phyloP scores from a whole-genome alignment of 2,797 vertebrate species.

The Propithecus deckenii region DNA sequence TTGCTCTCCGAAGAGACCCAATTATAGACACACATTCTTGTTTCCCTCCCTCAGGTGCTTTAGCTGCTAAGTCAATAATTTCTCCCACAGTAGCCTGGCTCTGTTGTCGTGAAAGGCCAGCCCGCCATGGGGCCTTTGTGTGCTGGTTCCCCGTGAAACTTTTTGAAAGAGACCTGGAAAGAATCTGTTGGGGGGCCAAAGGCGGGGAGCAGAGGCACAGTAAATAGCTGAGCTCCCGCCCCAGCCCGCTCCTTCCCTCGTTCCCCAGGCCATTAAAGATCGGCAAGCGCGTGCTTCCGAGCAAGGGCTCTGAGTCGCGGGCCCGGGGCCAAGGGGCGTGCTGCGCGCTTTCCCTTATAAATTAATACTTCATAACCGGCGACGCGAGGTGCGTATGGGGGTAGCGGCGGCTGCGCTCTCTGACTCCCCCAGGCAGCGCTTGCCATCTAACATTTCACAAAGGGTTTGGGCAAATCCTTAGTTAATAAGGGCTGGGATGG shows the following conservation, averaged over 20 bases:
- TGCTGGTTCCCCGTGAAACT: constrained; percentile 57
- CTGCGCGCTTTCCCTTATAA: background rate
- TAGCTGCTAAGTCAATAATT: constrained; percentile 74
- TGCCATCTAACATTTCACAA: background rate
- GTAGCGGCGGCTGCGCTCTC: background rate
- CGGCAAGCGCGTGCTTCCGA: constrained; percentile 33
- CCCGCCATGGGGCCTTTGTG: constrained; percentile 62
- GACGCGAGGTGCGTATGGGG: background rate
- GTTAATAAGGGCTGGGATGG: background rate
- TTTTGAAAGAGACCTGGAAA: constrained; percentile 75
- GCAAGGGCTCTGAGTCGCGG: background rate
- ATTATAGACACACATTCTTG: background rate
- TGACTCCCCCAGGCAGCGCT: fast-evolving
- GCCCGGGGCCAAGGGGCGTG: background rate
- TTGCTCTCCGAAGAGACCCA: constrained; percentile 70
- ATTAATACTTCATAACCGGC: background rate
- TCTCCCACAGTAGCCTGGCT: constrained; percentile 67
- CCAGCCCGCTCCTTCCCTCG: background rate
- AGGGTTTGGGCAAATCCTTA: background rate
- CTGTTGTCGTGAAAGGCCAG: constrained; percentile 54
- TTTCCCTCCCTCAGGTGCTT: constrained; percentile 58
- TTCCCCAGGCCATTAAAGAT: constrained; percentile 35
- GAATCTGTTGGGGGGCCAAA: constrained; percentile 68
- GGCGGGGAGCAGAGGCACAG: constrained; percentile 14
- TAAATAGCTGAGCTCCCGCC: constrained; percentile 27